Base-by-base conservation (phyloP, 2,797 vertebrate species). In the Tadarida brasiliensis region DNA sequence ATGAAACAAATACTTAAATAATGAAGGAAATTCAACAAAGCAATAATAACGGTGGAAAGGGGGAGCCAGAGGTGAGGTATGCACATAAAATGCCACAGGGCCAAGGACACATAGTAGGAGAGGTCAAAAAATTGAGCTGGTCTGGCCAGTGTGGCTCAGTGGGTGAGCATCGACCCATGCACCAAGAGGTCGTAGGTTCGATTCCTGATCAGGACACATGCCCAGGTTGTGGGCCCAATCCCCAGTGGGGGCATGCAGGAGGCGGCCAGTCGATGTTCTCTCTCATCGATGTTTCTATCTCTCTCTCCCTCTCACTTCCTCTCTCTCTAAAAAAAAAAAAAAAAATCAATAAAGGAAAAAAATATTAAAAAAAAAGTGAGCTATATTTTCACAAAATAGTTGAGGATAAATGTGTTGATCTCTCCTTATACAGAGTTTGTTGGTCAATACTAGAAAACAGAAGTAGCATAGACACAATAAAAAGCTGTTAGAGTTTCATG, bases 21-120 rank as follows among this genome's bases (percentile, higher is more conserved):
- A 80, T 14, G n/a, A 78, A 90, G 85, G 54, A 71, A 87, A 56
- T 10, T 59, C 61, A 68, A 35, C 49, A 92, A 77, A 94, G 33
- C 22, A 83, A n/a, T 17, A 70, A 44, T 56, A 44, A 90, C n/a
- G 11, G 68, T 11, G 33, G n/a, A 77, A 56, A 30, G 19, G 56
- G 12, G 20, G 77, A 28, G 26, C n/a, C 39, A 82, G 74, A 70
- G 7, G 35, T 8, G 44, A 92, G 22, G 7, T 30, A 83, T 24
- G 24, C 17, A 82, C 11, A 12, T n/a, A 11, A 63, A 70, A 84
- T 22, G 6, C 6, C 30, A 15, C 2, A 1, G 73, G 26, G 49
- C 39, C 49, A 51, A 59, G 51, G 59, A 84, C 35, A 70, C 35
- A 30, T 61, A 73, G 30, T 49, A 12, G 30, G 24, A 20, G 44